A percentile compares a stretch with the other conserved stretches of the same genome.
phyloP scores from a whole-genome alignment of 2,888 invertebrate species.

The Cephus pygmeus region DNA sequence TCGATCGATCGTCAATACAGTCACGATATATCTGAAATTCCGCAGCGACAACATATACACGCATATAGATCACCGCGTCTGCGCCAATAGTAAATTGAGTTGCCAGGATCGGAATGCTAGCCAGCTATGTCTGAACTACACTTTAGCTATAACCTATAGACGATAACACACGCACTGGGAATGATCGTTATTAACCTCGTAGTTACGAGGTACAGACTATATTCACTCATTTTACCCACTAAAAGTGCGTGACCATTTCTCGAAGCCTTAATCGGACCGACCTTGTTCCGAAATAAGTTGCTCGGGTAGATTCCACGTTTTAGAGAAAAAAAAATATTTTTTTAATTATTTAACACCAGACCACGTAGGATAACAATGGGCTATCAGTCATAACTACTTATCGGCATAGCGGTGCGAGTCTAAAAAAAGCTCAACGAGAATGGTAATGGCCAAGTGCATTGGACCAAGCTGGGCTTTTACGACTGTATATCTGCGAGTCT shows the following conservation, averaged over 20 bases:
- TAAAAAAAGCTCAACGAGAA: not conserved
- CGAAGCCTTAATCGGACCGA: not conserved
- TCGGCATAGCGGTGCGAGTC: not conserved
- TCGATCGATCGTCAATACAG: not conserved
- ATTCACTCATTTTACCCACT: not conserved
- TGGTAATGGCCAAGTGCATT: not conserved
- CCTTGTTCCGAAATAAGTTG: not conserved
- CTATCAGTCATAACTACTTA: not conserved
- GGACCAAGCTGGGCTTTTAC: not conserved
- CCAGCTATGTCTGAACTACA: not conserved
- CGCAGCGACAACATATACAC: not conserved
- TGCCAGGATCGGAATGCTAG: not conserved
- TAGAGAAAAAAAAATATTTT: not conserved
- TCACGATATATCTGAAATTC: not conserved
- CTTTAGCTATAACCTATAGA: not conserved
- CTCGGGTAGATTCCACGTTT: not conserved
- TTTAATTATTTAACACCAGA: too few relatives aligned
- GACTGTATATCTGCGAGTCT: constrained; percentile 1
- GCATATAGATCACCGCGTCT: not conserved
- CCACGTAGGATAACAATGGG: too few relatives aligned
- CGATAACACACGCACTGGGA: not conserved
- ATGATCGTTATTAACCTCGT: not conserved
- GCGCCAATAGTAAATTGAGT: not conserved
- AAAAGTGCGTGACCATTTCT: not conserved
- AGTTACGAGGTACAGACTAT: not conserved